phyloP scores from a whole-genome alignment of 2,113 vertebrate species.

The Eublepharis macularius region DNA sequence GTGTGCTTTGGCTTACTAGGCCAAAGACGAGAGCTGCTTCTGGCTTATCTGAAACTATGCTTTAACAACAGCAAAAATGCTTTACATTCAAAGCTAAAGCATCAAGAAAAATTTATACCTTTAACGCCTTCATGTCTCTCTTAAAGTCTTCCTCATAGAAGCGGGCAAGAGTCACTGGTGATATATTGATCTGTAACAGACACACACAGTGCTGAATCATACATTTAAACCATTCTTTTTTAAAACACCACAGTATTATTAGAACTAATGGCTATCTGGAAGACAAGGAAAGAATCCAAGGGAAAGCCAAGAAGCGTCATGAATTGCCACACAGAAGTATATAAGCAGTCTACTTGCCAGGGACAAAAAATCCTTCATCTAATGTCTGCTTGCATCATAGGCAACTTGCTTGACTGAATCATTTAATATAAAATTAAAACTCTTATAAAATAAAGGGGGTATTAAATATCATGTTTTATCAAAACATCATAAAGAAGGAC shows the following conservation, averaged over 20 bases:
- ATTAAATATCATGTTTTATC: not conserved
- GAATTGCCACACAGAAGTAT: conserved; percentile 28
- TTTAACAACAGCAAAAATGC: conserved; percentile 1
- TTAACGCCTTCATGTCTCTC: conserved; percentile 89
- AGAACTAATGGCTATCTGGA: conserved; percentile 39
- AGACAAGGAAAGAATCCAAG: conserved; percentile 23
- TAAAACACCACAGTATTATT: conserved; percentile 41
- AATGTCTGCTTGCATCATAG: not conserved
- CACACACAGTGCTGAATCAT: conserved; percentile 26
- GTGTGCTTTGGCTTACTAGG: not conserved
- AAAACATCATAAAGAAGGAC: not conserved
- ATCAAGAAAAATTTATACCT: conserved; percentile 73
- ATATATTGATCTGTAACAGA: conserved; percentile 81
- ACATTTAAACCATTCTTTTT: conserved; percentile 41
- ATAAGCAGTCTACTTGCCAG: not conserved
- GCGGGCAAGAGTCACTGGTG: conserved; percentile 78
- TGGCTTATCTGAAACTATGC: not conserved
- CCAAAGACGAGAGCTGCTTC: not conserved
- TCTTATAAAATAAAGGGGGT: too few species aligned
- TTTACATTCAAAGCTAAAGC: conserved; percentile 20
- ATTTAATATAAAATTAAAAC: not conserved
- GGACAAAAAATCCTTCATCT: not conserved
- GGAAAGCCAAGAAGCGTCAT: conserved; percentile 35
- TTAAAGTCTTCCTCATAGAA: conserved; percentile 94
- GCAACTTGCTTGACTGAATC: too few species aligned